Evolutionary conservation across 1,140 invertebrate genomes (phyloP), one percentile per base, ranked within the genome.

Genomic region (Caenorhabditis brenneri): DNA sequence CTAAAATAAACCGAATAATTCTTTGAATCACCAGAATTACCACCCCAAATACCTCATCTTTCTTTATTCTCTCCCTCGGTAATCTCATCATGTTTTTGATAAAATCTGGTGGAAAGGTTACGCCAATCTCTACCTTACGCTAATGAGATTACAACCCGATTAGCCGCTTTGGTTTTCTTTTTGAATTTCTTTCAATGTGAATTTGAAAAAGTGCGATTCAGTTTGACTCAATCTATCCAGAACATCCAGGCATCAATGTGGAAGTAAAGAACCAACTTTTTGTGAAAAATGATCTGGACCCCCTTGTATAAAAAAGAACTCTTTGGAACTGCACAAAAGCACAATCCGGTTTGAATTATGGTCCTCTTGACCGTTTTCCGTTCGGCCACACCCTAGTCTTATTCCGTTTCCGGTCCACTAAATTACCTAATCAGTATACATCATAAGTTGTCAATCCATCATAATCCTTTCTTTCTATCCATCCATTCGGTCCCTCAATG

Each of bases 361-460:
- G n/a, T n/a, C n/a, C n/a, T n/a, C 53, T 55, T 55, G 53, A 55
- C 53, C 53, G 22, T 27, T 22, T 12, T 42, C 39, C 12, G 1
- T 51, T n/a, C 49, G 1, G 15, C 6, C 49, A 51, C 49, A 6
- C 49, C 15, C 49, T n/a, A 1, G 16, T 16, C 4, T 51, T 51
- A 10, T 55, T 55, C 53, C 53, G 53, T 65, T 65, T 65, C 58
- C 58, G 58, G 58, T 65, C 58, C 31, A 65, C 58, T 65, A 36
- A 65, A 65, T 65, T 33, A 65, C 33, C 31, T 65, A 65, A 65
- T 65, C 58, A 65, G 31, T 65, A 39, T 36, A 36, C 58, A 33
- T 39, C 58, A 65, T 65, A 65, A 65, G 58, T 65, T 65, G 58
- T 39, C 58, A 65, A 53, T 80, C 48, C 79, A 80, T 80, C 79